These are phyloP conservation scores for Teleogryllus occipitalis DNA, from an alignment of 1,140 invertebrate species.

Conservation along the genomic window DNA sequence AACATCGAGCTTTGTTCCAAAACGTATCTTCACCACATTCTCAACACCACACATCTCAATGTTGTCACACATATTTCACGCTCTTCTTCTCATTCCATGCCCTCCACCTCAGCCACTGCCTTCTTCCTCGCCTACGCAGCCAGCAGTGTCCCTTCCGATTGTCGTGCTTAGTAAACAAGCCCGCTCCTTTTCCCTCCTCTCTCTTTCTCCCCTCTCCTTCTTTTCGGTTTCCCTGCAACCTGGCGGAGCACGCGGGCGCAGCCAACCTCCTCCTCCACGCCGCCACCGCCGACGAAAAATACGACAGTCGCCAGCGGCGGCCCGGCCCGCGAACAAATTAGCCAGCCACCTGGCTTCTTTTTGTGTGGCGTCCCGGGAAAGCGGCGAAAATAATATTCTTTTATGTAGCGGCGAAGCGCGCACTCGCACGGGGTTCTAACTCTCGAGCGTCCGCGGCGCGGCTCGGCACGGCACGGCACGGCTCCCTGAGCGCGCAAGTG, in stretches of 20 bases:
- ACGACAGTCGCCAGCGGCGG: neutral
- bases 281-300: neutral
- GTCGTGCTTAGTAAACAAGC: neutral
- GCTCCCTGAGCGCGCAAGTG: neutral
- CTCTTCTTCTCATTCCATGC: too few species aligned
- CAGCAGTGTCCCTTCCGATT: too few species aligned
- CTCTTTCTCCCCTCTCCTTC: neutral
- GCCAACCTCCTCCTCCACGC: neutral
- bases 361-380: neutral
- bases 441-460: neutral
- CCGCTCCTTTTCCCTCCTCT: neutral
- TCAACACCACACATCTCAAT: too few species aligned
- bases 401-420: neutral
- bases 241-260: neutral
- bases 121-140: too few species aligned
- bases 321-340: neutral
- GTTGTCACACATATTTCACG: too few species aligned
- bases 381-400: constrained; percentile 4
- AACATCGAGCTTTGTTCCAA: too few species aligned
- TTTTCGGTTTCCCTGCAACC: neutral
- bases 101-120: too few species aligned
- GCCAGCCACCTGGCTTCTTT: neutral
- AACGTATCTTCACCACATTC: too few species aligned
- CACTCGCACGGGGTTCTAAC: neutral
- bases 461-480: neutral